phyloP scores from a whole-genome alignment of 2,797 vertebrate genomes.

The Gouania willdenowi region DNA sequence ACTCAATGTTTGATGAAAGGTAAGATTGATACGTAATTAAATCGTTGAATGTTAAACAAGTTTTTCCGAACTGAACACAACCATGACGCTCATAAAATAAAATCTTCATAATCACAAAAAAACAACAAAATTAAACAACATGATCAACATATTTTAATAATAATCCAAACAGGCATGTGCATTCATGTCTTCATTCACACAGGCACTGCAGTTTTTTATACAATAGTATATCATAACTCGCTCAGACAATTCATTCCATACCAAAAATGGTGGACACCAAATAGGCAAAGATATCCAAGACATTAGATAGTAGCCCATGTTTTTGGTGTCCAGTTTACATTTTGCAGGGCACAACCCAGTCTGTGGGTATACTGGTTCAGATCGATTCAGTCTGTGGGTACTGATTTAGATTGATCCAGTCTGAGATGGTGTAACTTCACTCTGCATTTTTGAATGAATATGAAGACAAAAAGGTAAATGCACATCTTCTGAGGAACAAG shows the following conservation, averaged over 20 bases:
- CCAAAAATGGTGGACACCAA: constrained; percentile 49
- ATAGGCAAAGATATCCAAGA: constrained; percentile 21
- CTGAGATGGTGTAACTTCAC: constrained; percentile 26
- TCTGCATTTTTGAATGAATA: constrained; percentile 57
- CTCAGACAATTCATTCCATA: constrained; percentile 53
- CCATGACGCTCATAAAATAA: too few species aligned
- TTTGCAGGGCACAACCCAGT: constrained; percentile 41
- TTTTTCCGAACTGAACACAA: too few species aligned
- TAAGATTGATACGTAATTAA: too few species aligned
- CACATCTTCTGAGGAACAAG: constrained; percentile 49
- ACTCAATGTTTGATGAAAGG: too few species aligned
- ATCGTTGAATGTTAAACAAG: too few species aligned
- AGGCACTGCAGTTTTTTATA: constrained; percentile 72
- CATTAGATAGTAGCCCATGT: constrained; percentile 34
- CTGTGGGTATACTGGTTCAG: constrained; percentile 28
- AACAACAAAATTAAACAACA: constrained; percentile 14
- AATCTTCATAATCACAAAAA: background rate
- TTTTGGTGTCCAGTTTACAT: constrained; percentile 45
- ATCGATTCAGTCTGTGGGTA: constrained; percentile 36
- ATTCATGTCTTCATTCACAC: constrained; percentile 60
- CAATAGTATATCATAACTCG: constrained; percentile 52
- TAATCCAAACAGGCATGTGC: constrained; percentile 65
- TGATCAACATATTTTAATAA: constrained; percentile 57
- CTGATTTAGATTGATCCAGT: too few species aligned
- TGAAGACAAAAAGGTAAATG: constrained; percentile 60